These are phyloP conservation scores for Loris lydekkerianus DNA, from an alignment of 2,797 vertebrate genomes.

Conservation along the genomic window DNA sequence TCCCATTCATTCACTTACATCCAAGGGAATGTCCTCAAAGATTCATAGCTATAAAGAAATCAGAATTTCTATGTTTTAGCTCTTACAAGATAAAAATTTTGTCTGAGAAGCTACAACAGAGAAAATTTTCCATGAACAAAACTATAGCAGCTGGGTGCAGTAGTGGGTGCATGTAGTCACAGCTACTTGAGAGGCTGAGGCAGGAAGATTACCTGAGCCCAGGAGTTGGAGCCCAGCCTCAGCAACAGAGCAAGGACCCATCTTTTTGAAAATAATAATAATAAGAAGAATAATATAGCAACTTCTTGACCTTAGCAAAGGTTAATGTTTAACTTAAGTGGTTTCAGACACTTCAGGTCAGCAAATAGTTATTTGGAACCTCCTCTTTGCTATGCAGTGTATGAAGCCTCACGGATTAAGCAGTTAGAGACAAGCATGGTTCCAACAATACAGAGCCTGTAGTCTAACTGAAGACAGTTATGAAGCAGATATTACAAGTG, in stretches of 20 bases:
- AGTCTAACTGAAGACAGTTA: neutral
- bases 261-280: neutral
- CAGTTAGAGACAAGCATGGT: neutral
- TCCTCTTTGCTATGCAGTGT: neutral
- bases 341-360: neutral
- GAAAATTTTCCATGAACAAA: constrained; percentile 22
- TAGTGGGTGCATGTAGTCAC: neutral
- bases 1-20: neutral
- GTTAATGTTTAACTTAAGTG: neutral
- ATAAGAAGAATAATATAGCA: neutral
- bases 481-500: neutral
- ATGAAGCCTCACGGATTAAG: neutral
- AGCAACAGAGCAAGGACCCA: neutral
- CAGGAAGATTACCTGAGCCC: neutral
- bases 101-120: neutral
- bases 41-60: neutral
- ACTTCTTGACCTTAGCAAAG: constrained; percentile 53
- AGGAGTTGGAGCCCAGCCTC: neutral
- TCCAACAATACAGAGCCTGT: neutral
- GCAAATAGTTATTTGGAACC: neutral
- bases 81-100: neutral
- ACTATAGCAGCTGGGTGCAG: neutral
- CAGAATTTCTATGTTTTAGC: neutral
- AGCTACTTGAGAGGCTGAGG: neutral
- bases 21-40: neutral